Evolutionary conservation across 1,140 invertebrate genomes (phyloP), one percentile per base, ranked within the genome.

Genomic region (Rhagoletis zephyria): DNA sequence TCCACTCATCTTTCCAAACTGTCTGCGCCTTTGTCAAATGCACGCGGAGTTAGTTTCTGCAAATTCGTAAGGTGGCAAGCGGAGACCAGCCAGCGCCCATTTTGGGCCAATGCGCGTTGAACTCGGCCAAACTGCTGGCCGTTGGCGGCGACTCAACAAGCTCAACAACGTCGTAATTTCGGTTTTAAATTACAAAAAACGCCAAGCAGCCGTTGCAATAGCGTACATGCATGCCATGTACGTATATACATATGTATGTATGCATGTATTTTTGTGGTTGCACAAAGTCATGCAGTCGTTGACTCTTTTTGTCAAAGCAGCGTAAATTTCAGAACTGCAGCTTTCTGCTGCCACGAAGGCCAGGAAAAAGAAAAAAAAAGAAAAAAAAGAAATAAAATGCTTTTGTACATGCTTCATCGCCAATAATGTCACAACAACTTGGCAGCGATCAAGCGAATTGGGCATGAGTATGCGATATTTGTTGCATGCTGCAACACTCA

Each of bases 111-210:
- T 40, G 30, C 30, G 64, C 64, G 30, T 0, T 67, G 64, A 19
- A 67, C n/a, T 30, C 30, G 0, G 61, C 61, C 10, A 63, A 63
- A n/a, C 16, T 63, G 61, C 10, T n/a, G 61, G 12, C 61, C 7
- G 12, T 63, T 63, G n/a, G 12, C 61, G n/a, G 30, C n/a, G 64
- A 67, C 64, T 67, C 64, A 67, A 40, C 64, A 67, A 67, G 5
- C n/a, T 40, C 30, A 67, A 40, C 4, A 19, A 6, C 64, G 64
- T 19, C n/a, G 30, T 67, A 67, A 67, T 67, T 67, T 67, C 40
- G 64, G 64, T 67, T 30, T 67, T 67, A 67, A 67, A 30, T 67
- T 67, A 67, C 64, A 67, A 67, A 30, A 67, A 67, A 40, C n/a
- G n/a, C n/a, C 10, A 40, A 67, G 30, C 30, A 9, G 64, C 30